Evolutionary conservation across 2,888 invertebrate species (phyloP).

Genomic region (Nudaria mundana): DNA sequence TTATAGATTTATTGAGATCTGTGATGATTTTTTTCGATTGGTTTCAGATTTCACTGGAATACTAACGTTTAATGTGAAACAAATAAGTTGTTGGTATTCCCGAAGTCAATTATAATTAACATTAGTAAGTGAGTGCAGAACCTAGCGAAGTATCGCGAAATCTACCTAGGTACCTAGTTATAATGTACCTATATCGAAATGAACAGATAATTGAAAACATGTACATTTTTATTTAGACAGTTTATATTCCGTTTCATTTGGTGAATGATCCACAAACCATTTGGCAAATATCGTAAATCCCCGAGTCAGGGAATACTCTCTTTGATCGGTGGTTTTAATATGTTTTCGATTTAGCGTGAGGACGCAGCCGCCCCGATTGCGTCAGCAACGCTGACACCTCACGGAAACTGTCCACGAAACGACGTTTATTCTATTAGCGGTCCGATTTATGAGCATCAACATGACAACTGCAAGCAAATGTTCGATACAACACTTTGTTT

Average conservation of each 20-base stretch:
- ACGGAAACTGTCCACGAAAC: constrained; percentile 53
- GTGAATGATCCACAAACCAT: constrained; percentile 30
- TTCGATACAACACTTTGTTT: constrained; percentile 45
- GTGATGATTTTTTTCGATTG: too few relatives aligned
- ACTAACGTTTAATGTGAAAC: too few relatives aligned
- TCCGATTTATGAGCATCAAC: constrained; percentile 52
- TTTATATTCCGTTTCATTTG: constrained; percentile 24
- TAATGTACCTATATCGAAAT: too few relatives aligned
- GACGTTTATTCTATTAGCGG: constrained; percentile 60
- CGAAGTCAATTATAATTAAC: too few relatives aligned
- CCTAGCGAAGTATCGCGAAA: too few relatives aligned
- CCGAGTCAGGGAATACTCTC: constrained; percentile 53
- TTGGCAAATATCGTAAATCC: constrained; percentile 50
- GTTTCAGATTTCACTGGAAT: too few relatives aligned
- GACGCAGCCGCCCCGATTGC: constrained; percentile 64
- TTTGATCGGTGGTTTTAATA: constrained; percentile 73
- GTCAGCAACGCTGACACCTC: constrained; percentile 60
- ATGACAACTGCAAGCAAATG: constrained; percentile 49
- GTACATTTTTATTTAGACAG: constrained; percentile 19
- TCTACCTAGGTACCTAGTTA: too few relatives aligned
- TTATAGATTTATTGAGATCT: too few relatives aligned
- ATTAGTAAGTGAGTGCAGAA: too few relatives aligned
- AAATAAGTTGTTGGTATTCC: too few relatives aligned
- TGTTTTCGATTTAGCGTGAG: constrained; percentile 69
- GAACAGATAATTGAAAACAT: too few relatives aligned